Conservation (phyloP, 2,888 invertebrate genomes). For the Drosophila dives region DNA sequence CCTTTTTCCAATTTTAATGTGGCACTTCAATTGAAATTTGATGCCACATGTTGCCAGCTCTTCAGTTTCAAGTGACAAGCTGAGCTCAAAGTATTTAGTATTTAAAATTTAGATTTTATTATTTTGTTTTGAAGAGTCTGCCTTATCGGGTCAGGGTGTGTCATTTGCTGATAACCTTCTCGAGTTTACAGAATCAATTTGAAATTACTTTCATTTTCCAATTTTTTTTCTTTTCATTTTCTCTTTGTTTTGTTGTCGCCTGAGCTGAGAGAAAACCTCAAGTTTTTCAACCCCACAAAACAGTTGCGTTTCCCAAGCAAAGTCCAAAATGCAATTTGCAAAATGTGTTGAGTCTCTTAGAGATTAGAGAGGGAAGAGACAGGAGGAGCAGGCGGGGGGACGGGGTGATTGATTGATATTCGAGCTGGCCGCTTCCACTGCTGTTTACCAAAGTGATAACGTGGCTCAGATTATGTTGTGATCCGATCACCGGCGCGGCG, state of each 20-base stretch:
- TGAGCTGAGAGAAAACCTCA: slow-evolving; percentile 1
- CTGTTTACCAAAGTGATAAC: slow-evolving; percentile 81
- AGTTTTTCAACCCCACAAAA: slow-evolving; percentile 35
- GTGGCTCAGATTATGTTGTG: slow-evolving; percentile 78
- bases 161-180: slow-evolving; percentile 64
- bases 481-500: slow-evolving; percentile 66
- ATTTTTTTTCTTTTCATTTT: neutral
- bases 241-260: slow-evolving; percentile 11
- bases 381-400: slow-evolving; percentile 13
- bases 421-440: slow-evolving; percentile 49
- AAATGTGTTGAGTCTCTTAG: slow-evolving; percentile 66
- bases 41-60: slow-evolving; percentile 48
- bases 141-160: slow-evolving; percentile 47
- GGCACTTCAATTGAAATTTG: slow-evolving; percentile 65
- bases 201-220: slow-evolving; percentile 23
- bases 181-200: slow-evolving; percentile 40
- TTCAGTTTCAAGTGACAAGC: slow-evolving; percentile 36
- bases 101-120: slow-evolving; percentile 18
- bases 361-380: slow-evolving; percentile 37
- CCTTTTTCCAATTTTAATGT: slow-evolving; percentile 23
- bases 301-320: slow-evolving; percentile 36
- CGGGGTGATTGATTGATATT: slow-evolving; percentile 73
- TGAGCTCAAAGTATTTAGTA: slow-evolving; percentile 20
- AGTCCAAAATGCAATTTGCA: slow-evolving; percentile 58
- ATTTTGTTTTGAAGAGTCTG: slow-evolving; percentile 17